These are phyloP conservation scores for Eptatretus atami DNA, from an alignment of 2,797 vertebrate species.

Conservation along the genomic window DNA sequence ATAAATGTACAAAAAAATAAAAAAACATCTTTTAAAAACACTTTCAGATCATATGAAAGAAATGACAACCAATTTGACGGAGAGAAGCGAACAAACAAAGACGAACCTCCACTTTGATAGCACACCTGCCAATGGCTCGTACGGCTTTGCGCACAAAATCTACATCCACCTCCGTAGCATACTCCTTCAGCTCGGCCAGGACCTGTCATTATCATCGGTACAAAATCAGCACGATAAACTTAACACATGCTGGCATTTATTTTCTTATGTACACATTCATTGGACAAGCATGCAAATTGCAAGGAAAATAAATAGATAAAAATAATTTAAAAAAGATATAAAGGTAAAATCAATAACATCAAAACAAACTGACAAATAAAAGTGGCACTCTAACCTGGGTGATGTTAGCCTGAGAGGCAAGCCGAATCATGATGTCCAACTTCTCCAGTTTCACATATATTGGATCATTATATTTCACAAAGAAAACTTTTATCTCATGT, in stretches of 20 bases:
- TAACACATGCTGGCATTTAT: background rate
- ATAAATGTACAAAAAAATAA: too few species aligned
- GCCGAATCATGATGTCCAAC: constrained; percentile 34
- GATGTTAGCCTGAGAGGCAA: constrained; percentile 34
- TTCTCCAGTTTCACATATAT: constrained; percentile 38
- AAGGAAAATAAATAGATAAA: too few species aligned
- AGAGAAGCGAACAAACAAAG: too few species aligned
- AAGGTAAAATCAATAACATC: too few species aligned
- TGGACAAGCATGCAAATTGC: background rate
- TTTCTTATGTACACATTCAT: background rate
- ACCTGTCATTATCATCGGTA: constrained; percentile 14
- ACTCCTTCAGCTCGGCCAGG: constrained; percentile 29
- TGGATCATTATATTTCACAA: constrained; percentile 35
- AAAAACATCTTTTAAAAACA: background rate
- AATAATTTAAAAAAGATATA: too few species aligned
- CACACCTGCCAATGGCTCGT: constrained; percentile 27
- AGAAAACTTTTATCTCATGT: constrained; percentile 37
- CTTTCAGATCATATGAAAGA: too few species aligned
- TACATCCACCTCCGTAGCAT: constrained; percentile 30
- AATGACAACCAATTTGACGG: too few species aligned
- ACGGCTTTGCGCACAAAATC: constrained; percentile 35
- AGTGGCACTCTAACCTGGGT: constrained; percentile 21
- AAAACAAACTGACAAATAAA: too few species aligned
- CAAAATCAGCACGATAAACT: background rate
- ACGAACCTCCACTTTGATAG: constrained; percentile 30